Percentiles rank a stretch among this genome's conserved stretches.
phyloP scores from a whole-genome alignment of 37 sponge, comb jelly and placozoan genomes.

The Bolinopsis microptera region DNA sequence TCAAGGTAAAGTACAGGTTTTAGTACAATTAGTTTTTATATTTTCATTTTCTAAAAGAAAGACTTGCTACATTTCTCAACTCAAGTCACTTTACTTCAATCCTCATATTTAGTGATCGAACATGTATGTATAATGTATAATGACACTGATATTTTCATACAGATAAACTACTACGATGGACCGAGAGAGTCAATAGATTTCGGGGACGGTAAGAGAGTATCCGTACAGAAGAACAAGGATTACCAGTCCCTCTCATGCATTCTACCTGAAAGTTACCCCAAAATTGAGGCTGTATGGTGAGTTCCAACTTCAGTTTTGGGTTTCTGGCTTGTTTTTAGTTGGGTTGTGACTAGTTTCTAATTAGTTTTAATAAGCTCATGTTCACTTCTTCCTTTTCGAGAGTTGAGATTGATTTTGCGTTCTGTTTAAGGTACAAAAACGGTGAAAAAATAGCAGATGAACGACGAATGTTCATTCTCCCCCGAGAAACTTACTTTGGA shows the following conservation, averaged over 20 bases:
- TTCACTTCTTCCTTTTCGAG: not conserved
- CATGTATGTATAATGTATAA: too few relatives aligned
- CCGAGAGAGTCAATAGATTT: not conserved
- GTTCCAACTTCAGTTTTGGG: too few relatives aligned
- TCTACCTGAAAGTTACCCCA: not conserved
- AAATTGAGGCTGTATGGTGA: not conserved
- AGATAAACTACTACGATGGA: not conserved
- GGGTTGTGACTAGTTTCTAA: too few relatives aligned
- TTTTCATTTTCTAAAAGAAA: too few relatives aligned
- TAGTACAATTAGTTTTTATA: too few relatives aligned
- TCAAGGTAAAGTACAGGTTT: too few relatives aligned
- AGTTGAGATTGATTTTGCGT: too few relatives aligned
- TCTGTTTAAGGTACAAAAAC: conserved; percentile 46
- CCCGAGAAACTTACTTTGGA: not conserved
- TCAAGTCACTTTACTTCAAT: too few relatives aligned
- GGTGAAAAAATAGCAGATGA: not conserved
- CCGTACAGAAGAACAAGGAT: conserved; percentile 31
- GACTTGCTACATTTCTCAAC: too few relatives aligned
- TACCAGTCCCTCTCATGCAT: not conserved
- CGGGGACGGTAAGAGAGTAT: not conserved
- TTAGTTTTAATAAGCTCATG: not conserved
- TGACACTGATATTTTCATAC: too few relatives aligned
- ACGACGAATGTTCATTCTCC: not conserved
- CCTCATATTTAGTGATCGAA: too few relatives aligned
- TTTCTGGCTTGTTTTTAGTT: too few relatives aligned